Conservation (phyloP, 2,797 vertebrate species). For the Bradypodion ventrale region DNA sequence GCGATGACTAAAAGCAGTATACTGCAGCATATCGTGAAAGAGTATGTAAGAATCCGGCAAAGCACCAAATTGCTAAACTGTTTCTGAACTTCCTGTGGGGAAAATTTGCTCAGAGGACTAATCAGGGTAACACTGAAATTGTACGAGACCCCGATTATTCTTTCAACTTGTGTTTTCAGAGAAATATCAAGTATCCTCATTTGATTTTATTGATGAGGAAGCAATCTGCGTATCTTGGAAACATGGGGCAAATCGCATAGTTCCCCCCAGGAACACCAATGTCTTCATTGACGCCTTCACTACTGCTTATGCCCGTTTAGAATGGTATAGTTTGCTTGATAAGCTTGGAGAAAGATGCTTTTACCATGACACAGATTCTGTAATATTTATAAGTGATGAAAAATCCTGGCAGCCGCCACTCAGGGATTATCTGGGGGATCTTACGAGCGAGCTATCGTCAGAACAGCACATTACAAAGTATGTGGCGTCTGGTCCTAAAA, state of each 20-base stretch:
- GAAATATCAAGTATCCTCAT: background rate
- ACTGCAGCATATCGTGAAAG: background rate
- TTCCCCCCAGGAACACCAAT: background rate
- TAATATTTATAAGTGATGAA: background rate
- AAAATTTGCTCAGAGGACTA: background rate
- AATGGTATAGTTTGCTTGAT: background rate
- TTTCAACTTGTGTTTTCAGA: background rate
- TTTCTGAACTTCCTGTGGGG: background rate
- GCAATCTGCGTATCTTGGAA: background rate
- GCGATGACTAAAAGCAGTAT: no score
- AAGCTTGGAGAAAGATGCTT: background rate
- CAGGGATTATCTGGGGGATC: background rate
- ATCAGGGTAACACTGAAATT: background rate
- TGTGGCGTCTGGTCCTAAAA: background rate
- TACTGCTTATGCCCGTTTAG: background rate
- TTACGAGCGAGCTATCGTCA: background rate
- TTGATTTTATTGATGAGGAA: background rate
- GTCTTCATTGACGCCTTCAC: background rate
- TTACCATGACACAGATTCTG: no score
- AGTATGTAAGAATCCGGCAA: background rate
- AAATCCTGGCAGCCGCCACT: no score
- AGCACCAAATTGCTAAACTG: background rate
- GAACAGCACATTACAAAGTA: background rate
- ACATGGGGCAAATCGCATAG: background rate
- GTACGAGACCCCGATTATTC: background rate